phyloP scores from a whole-genome alignment of 1,140 invertebrate species.

The Globodera rostochiensis region DNA sequence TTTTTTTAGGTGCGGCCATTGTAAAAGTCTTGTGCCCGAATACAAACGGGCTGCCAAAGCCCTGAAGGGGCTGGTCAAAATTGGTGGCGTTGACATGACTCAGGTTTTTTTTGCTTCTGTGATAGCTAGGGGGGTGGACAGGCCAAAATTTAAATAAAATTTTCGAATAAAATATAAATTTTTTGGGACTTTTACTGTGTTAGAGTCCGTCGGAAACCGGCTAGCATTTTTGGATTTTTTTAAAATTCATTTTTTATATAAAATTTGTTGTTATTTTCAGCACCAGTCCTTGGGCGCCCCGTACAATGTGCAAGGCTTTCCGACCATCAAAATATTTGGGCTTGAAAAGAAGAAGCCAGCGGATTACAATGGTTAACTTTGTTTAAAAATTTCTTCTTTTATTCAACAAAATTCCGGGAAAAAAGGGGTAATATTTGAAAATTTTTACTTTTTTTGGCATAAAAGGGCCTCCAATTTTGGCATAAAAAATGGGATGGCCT shows the following conservation, averaged over 20 bases:
- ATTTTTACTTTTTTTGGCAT: no score
- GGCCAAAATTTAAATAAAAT: no score
- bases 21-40: conserved; percentile 72
- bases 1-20: conserved; percentile 70
- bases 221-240: no score
- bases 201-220: no score
- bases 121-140: no score
- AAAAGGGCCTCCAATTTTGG: no score
- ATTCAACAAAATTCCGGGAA: not conserved
- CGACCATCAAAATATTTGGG: conserved; percentile 93
- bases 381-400: conserved; percentile 5
- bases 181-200: no score
- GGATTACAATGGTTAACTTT: conserved; percentile 76
- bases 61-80: conserved; percentile 87
- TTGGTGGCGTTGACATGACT: conserved; percentile 89
- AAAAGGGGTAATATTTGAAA: no score
- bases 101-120: conserved; percentile 70
- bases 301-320: conserved; percentile 86
- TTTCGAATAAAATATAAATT: no score
- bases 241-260: no score
- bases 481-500: conserved; percentile 5
- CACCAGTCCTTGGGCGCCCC: conserved; percentile 79
- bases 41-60: conserved; percentile 85
- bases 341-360: conserved; percentile 82
- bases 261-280: conserved; percentile 5